These are phyloP conservation scores for Cheilinus undulatus DNA, from an alignment of 2,113 vertebrate genomes.

Conservation along the genomic window DNA sequence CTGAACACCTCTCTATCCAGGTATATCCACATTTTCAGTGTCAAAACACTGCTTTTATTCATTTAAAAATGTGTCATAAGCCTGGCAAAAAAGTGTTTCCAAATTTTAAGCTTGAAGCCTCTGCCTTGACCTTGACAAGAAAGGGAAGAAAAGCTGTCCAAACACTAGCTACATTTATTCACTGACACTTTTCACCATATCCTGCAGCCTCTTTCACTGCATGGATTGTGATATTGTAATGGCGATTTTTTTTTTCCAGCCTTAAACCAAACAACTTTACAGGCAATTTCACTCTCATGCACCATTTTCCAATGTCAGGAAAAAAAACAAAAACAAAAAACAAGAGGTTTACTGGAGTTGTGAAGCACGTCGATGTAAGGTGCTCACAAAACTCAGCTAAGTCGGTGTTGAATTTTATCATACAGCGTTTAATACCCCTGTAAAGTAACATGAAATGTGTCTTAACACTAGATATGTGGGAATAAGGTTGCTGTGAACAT, in stretches of 20 bases:
- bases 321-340: too few relatives aligned
- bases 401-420: too few relatives aligned
- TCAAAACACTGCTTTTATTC: background rate
- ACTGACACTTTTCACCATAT: background rate
- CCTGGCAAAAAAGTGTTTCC: background rate
- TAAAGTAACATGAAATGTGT: too few relatives aligned
- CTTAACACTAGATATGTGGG: too few relatives aligned
- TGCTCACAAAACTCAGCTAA: too few relatives aligned
- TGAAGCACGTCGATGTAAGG: background rate
- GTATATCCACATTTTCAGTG: background rate
- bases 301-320: background rate
- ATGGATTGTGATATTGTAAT: background rate
- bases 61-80: background rate
- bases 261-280: background rate
- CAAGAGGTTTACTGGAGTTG: background rate
- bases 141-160: background rate
- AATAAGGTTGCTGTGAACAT: too few relatives aligned
- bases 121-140: background rate
- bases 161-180: background rate
- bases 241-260: background rate
- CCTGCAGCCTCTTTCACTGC: background rate
- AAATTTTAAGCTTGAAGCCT: background rate
- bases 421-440: too few relatives aligned
- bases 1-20: background rate
- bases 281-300: background rate